Evolutionary conservation across 2,888 invertebrate species (phyloP).

Genomic region (Agrochola lychnidis): DNA sequence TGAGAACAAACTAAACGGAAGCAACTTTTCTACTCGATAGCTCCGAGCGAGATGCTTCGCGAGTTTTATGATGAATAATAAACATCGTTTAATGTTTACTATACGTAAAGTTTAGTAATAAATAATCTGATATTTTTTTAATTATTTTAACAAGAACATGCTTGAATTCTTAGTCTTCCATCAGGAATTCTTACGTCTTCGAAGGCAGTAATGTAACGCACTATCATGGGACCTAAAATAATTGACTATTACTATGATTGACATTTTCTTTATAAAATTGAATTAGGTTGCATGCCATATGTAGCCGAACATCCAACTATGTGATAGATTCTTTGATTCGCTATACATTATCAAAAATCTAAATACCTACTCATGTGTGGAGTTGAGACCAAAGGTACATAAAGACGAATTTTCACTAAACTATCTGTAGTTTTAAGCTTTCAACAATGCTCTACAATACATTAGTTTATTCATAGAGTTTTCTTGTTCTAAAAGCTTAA

Average conservation of each 20-base stretch:
- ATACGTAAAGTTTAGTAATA: slow-evolving; percentile 42
- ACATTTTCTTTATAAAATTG: too few relatives aligned
- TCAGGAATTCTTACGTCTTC: too few relatives aligned
- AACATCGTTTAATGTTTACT: slow-evolving; percentile 63
- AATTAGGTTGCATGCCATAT: too few relatives aligned
- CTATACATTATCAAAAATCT: not conserved
- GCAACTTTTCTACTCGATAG: slow-evolving; percentile 71
- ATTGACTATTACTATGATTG: not conserved
- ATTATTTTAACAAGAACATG: slow-evolving; percentile 6
- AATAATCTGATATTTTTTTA: slow-evolving; percentile 17
- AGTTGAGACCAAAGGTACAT: not conserved
- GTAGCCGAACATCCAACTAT: not conserved
- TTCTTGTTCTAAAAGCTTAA: slow-evolving; percentile 41
- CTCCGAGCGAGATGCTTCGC: slow-evolving; percentile 55
- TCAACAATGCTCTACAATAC: slow-evolving; percentile 2
- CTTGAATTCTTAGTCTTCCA: not conserved
- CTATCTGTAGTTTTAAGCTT: slow-evolving; percentile 20
- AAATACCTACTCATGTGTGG: not conserved
- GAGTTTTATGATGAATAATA: slow-evolving; percentile 71
- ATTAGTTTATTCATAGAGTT: slow-evolving; percentile 25
- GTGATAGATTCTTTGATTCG: not conserved
- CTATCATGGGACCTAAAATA: too few relatives aligned
- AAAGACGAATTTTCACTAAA: not conserved
- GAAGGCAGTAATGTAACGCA: not conserved
- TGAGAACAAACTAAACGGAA: slow-evolving; percentile 67